Evolutionary conservation across 37 sponge, comb jelly and placozoan species (phyloP).

Genomic region (Bolinopsis microptera): DNA sequence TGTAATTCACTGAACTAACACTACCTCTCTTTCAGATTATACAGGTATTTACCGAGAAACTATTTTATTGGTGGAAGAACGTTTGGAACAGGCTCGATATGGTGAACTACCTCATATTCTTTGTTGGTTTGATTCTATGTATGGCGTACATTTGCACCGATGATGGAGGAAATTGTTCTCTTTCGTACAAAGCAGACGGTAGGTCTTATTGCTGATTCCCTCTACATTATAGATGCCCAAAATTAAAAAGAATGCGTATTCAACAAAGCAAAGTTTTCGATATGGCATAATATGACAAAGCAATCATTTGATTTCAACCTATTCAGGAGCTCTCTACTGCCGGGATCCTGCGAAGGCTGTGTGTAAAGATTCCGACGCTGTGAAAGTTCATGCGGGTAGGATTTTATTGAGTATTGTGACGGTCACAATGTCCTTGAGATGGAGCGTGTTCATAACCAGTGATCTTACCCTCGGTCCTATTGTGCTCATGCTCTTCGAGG

Average conservation of each 20-base stretch:
- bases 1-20: too few relatives aligned
- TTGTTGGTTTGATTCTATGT: not conserved
- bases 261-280: too few relatives aligned
- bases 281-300: too few relatives aligned
- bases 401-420: not conserved
- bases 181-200: not conserved
- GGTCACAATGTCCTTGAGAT: not conserved
- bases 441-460: not conserved
- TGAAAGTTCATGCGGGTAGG: not conserved
- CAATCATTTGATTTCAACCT: too few relatives aligned
- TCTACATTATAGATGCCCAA: too few relatives aligned
- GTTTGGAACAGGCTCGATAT: slow-evolving; percentile 1
- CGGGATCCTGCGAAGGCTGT: too few relatives aligned
- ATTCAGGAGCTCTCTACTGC: too few relatives aligned
- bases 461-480: slow-evolving; percentile 34
- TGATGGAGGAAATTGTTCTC: not conserved
- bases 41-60: not conserved
- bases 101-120: not conserved
- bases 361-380: not conserved
- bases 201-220: not conserved
- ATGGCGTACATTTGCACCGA: not conserved
- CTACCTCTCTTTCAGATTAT: not conserved
- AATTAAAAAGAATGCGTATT: too few relatives aligned
- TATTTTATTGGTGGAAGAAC: slow-evolving; percentile 16
- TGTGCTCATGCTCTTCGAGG: slow-evolving; percentile 11